phyloP scores from a whole-genome alignment of 1,140 invertebrate species.

The Achatina immaculata region DNA sequence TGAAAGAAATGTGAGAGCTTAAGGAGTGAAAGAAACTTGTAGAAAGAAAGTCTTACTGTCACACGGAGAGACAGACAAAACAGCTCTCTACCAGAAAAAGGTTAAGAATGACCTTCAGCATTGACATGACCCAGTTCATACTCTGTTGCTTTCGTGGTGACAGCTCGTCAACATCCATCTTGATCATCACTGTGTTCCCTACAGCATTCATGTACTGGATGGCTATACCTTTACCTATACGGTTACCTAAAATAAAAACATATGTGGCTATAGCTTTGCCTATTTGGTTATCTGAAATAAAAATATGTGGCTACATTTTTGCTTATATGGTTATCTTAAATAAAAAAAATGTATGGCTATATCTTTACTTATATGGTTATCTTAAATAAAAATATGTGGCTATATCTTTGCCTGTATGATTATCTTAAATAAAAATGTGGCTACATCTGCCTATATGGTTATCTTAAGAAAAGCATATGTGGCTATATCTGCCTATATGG shows the following conservation, averaged over 20 bases:
- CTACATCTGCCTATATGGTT: too few species aligned
- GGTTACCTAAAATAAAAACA: neutral
- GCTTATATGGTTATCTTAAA: neutral
- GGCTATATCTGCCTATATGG: too few species aligned
- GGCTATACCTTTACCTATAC: constrained; percentile 45
- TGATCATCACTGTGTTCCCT: constrained; percentile 43
- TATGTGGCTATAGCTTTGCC: neutral
- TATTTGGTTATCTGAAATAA: neutral
- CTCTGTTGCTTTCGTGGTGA: constrained; percentile 43
- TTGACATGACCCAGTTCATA: constrained; percentile 55
- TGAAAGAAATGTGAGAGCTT: neutral
- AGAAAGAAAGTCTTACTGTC: constrained; percentile 5
- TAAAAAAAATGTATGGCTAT: neutral
- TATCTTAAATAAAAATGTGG: too few species aligned
- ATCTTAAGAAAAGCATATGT: too few species aligned
- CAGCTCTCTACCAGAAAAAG: constrained; percentile 3
- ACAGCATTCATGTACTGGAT: constrained; percentile 45
- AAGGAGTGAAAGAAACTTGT: constrained; percentile 3
- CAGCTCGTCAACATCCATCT: constrained; percentile 48
- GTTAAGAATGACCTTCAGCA: constrained; percentile 53
- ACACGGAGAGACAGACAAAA: constrained; percentile 5
- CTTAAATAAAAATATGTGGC: neutral
- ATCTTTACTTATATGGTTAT: neutral
- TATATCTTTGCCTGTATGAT: too few species aligned
- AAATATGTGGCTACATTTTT: too few species aligned